Percentiles rank a stretch among this genome's conserved stretches.
phyloP scores from a whole-genome alignment of 2,113 vertebrate genomes.

The Colaptes auratus region DNA sequence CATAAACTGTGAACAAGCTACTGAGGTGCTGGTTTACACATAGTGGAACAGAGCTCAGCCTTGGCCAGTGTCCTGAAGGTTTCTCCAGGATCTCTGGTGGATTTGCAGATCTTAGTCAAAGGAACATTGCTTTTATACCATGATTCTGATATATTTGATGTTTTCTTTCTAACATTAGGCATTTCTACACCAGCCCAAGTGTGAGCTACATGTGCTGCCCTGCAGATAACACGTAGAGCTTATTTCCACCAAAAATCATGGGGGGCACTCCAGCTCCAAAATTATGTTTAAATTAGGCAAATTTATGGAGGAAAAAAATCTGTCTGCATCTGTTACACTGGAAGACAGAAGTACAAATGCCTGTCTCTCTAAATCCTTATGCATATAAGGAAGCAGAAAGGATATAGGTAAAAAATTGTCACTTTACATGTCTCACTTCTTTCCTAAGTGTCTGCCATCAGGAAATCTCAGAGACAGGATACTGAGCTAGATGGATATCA shows the following conservation, averaged over 20 bases:
- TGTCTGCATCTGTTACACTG: not conserved
- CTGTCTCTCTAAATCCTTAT: not conserved
- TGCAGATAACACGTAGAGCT: not conserved
- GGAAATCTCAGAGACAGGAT: constrained; percentile 16
- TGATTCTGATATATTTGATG: not conserved
- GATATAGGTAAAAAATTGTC: not conserved
- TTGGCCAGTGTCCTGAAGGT: not conserved
- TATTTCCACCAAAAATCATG: not conserved
- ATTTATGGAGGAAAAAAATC: not conserved
- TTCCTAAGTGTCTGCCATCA: not conserved
- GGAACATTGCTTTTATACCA: not conserved
- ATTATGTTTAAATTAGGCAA: not conserved
- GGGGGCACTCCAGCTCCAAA: not conserved
- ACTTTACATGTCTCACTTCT: not conserved
- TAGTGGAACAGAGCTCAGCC: not conserved
- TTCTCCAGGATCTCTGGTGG: not conserved
- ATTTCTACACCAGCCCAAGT: not conserved
- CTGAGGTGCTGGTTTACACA: not conserved
- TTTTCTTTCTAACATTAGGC: not conserved
- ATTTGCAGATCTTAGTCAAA: not conserved
- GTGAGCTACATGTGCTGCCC: not conserved
- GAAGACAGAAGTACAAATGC: not conserved
- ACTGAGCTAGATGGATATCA: not conserved
- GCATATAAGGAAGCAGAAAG: not conserved
- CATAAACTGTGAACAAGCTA: not conserved